Conservation (phyloP, 2,888 invertebrate genomes). For the Nomada fucata region DNA sequence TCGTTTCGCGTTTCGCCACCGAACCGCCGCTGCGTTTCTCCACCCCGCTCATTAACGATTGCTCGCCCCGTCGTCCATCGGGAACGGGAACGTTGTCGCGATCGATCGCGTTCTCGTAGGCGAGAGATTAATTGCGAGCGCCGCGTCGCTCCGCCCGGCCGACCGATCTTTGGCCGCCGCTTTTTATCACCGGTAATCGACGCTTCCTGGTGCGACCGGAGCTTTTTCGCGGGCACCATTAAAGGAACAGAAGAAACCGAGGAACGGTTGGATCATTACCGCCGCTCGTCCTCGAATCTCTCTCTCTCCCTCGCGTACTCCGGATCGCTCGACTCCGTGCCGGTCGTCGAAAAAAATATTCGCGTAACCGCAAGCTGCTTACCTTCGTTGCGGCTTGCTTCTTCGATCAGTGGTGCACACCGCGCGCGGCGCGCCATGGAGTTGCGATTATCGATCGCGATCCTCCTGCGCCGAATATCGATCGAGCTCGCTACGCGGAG, state of each 20-base stretch:
- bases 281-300: conserved; percentile 3
- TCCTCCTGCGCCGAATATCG: background rate
- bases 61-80: background rate
- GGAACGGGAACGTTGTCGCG: background rate
- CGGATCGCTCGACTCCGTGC: conserved; percentile 21
- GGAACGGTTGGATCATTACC: conserved; percentile 8
- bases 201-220: background rate
- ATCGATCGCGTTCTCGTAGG: background rate
- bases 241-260: background rate
- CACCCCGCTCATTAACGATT: conserved; percentile 1
- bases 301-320: background rate
- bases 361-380: conserved; percentile 34
- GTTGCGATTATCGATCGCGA: conserved; percentile 31
- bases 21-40: background rate
- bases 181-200: conserved; percentile 1
- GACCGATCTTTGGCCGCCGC: background rate
- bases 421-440: conserved; percentile 1
- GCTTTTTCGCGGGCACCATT: conserved; percentile 4
- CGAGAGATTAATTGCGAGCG: conserved; percentile 2
- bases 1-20: conserved; percentile 1
- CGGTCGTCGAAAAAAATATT: conserved; percentile 20
- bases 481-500: too few relatives aligned
- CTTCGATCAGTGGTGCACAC: conserved; percentile 32
- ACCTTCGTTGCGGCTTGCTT: conserved; percentile 57
- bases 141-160: background rate